Conservation (phyloP, 2,797 vertebrate genomes). For the Fringilla coelebs region DNA sequence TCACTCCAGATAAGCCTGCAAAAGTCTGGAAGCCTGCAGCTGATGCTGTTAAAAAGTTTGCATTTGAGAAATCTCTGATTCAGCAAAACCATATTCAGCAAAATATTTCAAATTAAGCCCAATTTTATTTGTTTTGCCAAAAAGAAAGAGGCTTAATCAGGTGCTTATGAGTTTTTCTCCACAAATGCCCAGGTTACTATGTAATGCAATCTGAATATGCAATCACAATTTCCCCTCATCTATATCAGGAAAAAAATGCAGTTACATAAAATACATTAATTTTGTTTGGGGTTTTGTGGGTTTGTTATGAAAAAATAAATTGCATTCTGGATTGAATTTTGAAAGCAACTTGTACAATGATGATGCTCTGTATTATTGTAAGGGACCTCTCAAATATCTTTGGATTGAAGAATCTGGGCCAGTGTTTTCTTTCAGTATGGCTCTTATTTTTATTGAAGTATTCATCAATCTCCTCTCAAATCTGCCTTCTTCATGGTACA, state of each 20-base stretch:
- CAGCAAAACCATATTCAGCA: not conserved
- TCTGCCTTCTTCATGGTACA: not conserved
- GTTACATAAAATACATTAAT: not conserved
- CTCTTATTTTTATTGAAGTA: not conserved
- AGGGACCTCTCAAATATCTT: not conserved
- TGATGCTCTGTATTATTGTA: not conserved
- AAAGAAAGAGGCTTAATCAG: not conserved
- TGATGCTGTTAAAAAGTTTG: slow-evolving; percentile 3
- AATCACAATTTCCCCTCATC: not conserved
- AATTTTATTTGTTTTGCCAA: not conserved
- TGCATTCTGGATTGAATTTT: not conserved
- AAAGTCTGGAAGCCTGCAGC: not conserved
- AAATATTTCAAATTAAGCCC: not conserved
- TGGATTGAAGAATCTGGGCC: not conserved
- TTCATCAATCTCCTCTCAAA: not conserved
- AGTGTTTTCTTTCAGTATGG: not conserved
- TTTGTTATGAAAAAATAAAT: not conserved
- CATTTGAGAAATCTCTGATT: slow-evolving; percentile 13
- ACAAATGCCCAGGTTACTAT: not conserved
- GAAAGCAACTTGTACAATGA: not conserved
- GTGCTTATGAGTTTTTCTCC: not conserved
- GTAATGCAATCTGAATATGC: not conserved
- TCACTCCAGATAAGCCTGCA: slow-evolving; percentile 24
- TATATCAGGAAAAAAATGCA: not conserved
- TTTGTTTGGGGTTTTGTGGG: not conserved